Conservation (phyloP, 2,888 invertebrate species). For the Drosophila fulvimacula region DNA sequence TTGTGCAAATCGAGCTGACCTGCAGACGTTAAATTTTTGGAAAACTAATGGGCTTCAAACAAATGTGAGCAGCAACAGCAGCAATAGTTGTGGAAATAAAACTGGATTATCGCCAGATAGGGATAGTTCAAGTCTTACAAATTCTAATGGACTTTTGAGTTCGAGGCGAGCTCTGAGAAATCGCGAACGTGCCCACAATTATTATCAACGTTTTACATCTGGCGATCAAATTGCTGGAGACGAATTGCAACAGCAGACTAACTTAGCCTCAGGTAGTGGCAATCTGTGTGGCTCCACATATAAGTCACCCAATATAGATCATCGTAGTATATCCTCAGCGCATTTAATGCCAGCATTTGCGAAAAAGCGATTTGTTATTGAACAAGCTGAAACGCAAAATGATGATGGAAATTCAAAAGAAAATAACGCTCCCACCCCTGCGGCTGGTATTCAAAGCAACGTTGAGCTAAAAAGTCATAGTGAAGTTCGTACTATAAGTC, state of each 20-base stretch:
- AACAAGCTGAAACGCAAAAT: slow-evolving; percentile 40
- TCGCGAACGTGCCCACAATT: slow-evolving; percentile 61
- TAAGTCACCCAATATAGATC: slow-evolving; percentile 78
- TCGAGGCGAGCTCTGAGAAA: slow-evolving; percentile 60
- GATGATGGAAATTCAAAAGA: slow-evolving; percentile 27
- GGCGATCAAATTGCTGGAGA: slow-evolving; percentile 39
- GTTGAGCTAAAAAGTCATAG: background rate
- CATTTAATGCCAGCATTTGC: slow-evolving; percentile 85
- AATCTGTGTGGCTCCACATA: slow-evolving; percentile 24
- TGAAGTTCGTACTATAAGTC: background rate
- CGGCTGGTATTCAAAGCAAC: background rate
- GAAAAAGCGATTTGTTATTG: slow-evolving; percentile 76
- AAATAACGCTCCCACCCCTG: background rate
- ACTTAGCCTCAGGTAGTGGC: slow-evolving; percentile 7
- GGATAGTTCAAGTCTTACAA: slow-evolving; percentile 41
- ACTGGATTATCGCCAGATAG: slow-evolving; percentile 49
- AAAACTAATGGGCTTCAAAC: slow-evolving; percentile 84
- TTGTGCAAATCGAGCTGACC: slow-evolving; percentile 86
- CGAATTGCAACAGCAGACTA: background rate
- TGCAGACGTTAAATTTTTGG: slow-evolving; percentile 82
- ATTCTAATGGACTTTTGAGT: slow-evolving; percentile 53
- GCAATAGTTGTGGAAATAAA: slow-evolving; percentile 24
- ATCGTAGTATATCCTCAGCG: slow-evolving; percentile 83
- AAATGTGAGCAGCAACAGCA: slow-evolving; percentile 19
- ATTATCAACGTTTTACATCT: slow-evolving; percentile 65